These are phyloP conservation scores for Ceuthmochares aereus DNA, from an alignment of 2,113 vertebrate genomes.

Conservation along the genomic window DNA sequence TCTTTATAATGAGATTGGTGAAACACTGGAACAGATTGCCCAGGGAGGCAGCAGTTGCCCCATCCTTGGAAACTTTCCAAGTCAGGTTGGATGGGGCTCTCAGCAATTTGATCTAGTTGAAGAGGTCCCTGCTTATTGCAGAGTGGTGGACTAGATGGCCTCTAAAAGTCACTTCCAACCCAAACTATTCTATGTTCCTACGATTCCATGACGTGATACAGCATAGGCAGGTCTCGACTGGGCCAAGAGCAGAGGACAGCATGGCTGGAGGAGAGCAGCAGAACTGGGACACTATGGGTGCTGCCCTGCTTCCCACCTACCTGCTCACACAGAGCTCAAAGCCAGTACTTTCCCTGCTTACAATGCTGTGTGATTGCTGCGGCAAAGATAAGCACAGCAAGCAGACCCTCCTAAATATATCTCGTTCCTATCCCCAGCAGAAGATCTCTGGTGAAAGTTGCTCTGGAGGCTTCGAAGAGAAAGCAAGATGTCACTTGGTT, in stretches of 20 bases:
- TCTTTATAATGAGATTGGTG: too few relatives aligned
- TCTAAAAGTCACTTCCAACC: too few relatives aligned
- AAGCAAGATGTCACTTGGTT: neutral
- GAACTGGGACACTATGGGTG: fast-evolving
- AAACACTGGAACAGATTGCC: too few relatives aligned
- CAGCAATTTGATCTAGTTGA: too few relatives aligned
- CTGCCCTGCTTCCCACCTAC: neutral
- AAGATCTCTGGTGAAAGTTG: neutral
- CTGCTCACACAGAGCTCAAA: too few relatives aligned
- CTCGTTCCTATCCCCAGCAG: neutral
- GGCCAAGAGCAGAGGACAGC: neutral
- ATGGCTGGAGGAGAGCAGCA: fast-evolving
- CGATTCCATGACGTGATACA: neutral
- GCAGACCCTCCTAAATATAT: neutral
- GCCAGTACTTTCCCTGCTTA: fast-evolving
- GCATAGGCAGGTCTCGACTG: neutral
- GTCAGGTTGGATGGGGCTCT: too few relatives aligned
- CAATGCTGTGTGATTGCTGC: fast-evolving
- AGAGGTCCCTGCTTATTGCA: too few relatives aligned
- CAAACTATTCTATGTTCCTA: too few relatives aligned
- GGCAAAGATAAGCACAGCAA: neutral
- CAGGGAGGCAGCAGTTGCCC: too few relatives aligned
- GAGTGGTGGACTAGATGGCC: too few relatives aligned
- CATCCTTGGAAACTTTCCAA: too few relatives aligned
- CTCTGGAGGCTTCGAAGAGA: neutral